A percentile compares a stretch with the other conserved stretches of the same genome.
These are phyloP conservation scores for Zootermopsis nevadensis DNA, from an alignment of 2,888 invertebrate species.

Conservation along the genomic window DNA sequence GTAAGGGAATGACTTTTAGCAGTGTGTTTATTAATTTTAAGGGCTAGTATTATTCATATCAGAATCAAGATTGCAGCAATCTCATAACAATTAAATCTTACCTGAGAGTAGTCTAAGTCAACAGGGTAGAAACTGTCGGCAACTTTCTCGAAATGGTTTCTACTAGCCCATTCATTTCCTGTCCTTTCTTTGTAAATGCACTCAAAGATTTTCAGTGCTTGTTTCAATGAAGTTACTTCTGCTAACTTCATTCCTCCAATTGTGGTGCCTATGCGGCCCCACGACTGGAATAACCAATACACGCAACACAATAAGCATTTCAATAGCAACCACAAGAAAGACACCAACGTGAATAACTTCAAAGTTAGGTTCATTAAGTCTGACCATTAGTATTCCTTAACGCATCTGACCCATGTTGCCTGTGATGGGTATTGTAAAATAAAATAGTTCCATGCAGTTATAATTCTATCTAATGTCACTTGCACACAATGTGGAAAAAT, in stretches of 20 bases:
- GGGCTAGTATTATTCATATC: no score
- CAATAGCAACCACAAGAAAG: no score
- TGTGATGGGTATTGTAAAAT: no score
- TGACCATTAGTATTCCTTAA: background rate
- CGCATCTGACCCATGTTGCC: no score
- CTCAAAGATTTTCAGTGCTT: slow-evolving; percentile 75
- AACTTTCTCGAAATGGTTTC: slow-evolving; percentile 74
- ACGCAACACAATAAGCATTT: background rate
- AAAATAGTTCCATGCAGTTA: no score
- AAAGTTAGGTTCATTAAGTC: no score
- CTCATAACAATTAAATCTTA: slow-evolving; percentile 4
- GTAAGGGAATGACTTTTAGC: no score
- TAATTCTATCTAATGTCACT: no score
- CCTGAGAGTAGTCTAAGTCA: slow-evolving; percentile 88
- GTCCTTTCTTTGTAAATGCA: slow-evolving; percentile 80
- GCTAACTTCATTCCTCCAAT: slow-evolving; percentile 84
- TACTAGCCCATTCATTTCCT: slow-evolving; percentile 80
- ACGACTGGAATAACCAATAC: slow-evolving; percentile 84
- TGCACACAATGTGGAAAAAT: no score
- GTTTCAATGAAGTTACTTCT: slow-evolving; percentile 62
- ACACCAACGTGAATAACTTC: no score
- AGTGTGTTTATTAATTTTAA: no score
- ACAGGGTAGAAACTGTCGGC: slow-evolving; percentile 85
- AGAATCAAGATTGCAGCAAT: background rate
- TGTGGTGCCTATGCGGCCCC: slow-evolving; percentile 97